Conservation (phyloP, 2,888 invertebrate species). For the Drosophila aldrichi region DNA sequence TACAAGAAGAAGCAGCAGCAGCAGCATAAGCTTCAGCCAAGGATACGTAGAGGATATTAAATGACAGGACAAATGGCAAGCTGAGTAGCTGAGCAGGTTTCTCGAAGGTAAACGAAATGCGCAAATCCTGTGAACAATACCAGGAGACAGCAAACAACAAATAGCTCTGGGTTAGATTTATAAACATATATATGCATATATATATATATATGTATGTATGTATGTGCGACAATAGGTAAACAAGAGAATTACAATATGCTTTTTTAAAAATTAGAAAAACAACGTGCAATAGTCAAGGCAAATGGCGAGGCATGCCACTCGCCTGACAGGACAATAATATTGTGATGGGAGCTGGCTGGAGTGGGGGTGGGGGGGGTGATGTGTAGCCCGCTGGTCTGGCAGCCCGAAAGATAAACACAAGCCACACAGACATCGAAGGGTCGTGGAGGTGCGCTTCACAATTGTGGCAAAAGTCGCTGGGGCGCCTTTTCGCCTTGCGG, state of each 20-base stretch:
- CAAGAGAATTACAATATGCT: constrained; percentile 77
- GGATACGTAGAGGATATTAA: constrained; percentile 68
- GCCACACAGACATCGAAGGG: constrained; percentile 24
- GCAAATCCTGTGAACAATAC: constrained; percentile 57
- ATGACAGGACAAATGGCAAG: constrained; percentile 72
- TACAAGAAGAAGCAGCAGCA: constrained; percentile 10
- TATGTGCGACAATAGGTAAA: constrained; percentile 54
- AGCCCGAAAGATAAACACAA: constrained; percentile 44
- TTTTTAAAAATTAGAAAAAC: constrained; percentile 75
- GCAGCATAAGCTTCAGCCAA: constrained; percentile 62
- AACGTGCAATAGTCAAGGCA: constrained; percentile 43
- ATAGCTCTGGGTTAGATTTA: constrained; percentile 59
- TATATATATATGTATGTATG: neutral
- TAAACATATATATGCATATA: neutral
- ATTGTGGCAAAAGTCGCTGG: constrained; percentile 15
- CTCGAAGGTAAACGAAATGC: constrained; percentile 46
- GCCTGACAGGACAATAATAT: constrained; percentile 73
- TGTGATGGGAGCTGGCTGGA: too few relatives aligned
- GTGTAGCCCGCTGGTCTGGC: too few relatives aligned
- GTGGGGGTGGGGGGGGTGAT: too few relatives aligned
- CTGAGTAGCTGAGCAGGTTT: constrained; percentile 43
- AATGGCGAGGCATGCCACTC: constrained; percentile 24
- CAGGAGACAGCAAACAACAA: constrained; percentile 48
- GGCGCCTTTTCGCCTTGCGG: constrained; percentile 12
- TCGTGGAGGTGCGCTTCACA: neutral